Evolutionary conservation across 2,113 vertebrate species (phyloP), one percentile per base, ranked within the genome.

Genomic region (Cyprinodon variegatus): DNA sequence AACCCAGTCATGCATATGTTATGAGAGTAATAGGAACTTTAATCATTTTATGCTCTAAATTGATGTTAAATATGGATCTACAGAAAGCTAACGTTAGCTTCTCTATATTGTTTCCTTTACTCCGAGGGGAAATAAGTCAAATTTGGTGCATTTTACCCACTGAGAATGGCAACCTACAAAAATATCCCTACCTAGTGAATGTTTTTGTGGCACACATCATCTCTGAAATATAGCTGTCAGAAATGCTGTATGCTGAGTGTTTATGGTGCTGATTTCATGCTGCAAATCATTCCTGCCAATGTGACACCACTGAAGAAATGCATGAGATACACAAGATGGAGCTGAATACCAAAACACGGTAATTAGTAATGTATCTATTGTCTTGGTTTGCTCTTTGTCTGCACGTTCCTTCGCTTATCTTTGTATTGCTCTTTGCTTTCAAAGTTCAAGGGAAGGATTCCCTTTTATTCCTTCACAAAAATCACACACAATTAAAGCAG

Each of bases 311-410:
- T 84, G 79, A 86, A 76, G 67, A 72, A 78, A 74, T 41, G 60
- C 60, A 64, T 14, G 50, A 81, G 72, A 66, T 74, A 29, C 53
- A 48, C 48, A 66, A 71, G 66, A 74, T 75, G n/a, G 29, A 14
- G 60, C 22, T 65, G 78, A 83, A 76, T 69, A 70, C 29, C 46
- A 82, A 75, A 89, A 76, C 67, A 45, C 17, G n/a, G 81, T 80
- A 84, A 88, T 87, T 86, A 82, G 79, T 77, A 78, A 86, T 83
- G 86, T 83, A 87, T 88, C 79, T 67, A 43, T n/a, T 45, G 68
- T 64, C 36, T 59, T 83, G 48, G 60, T 63, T 74, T 20, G 41
- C 77, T 72, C 40, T 63, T 3, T 8, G 70, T 83, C 69, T 59
- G 39, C 64, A 65, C 61, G n/a, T 82, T 80, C 38, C 9, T 72